A percentile compares a stretch with the other conserved stretches of the same genome.
Conservation (phyloP, 2,113 vertebrate genomes). For the Chionodraco myersi region DNA sequence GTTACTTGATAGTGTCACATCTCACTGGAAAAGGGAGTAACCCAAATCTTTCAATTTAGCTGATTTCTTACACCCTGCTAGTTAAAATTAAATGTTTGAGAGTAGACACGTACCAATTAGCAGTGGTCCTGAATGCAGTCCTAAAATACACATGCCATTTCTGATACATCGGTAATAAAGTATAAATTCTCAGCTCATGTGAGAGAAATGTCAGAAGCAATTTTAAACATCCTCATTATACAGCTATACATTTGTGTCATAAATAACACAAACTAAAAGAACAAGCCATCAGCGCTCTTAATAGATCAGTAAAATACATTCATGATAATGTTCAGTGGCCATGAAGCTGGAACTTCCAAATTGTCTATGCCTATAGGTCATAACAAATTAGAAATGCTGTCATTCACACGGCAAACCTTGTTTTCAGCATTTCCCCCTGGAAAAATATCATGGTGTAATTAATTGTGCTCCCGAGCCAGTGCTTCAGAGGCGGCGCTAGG, state of each 20-base stretch:
- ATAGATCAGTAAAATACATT: conserved; percentile 50
- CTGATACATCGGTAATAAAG: conserved; percentile 24
- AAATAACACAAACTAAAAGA: conserved; percentile 42
- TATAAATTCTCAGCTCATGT: background rate
- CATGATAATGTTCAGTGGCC: conserved; percentile 42
- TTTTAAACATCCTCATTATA: conserved; percentile 37
- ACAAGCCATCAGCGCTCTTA: conserved; percentile 49
- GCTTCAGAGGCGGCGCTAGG: background rate
- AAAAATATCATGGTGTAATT: conserved; percentile 64
- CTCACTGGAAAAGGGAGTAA: background rate
- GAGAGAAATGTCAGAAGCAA: conserved; percentile 26
- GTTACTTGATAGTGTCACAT: background rate
- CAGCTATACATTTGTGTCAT: conserved; percentile 29
- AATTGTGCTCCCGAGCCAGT: conserved; percentile 63
- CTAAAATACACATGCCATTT: background rate
- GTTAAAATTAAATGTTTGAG: conserved; percentile 18
- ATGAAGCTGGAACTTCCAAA: conserved; percentile 48
- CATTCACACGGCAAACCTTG: conserved; percentile 61
- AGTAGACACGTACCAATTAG: conserved; percentile 14
- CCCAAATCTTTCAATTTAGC: conserved; percentile 2
- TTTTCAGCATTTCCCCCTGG: conserved; percentile 59
- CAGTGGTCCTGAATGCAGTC: background rate
- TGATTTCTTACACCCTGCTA: background rate
- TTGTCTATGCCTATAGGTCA: conserved; percentile 64
- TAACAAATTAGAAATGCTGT: conserved; percentile 65